A percentile compares a stretch with the other conserved stretches of the same genome.
phyloP scores from a whole-genome alignment of 1,140 invertebrate species.

The Bombus waltoni region DNA sequence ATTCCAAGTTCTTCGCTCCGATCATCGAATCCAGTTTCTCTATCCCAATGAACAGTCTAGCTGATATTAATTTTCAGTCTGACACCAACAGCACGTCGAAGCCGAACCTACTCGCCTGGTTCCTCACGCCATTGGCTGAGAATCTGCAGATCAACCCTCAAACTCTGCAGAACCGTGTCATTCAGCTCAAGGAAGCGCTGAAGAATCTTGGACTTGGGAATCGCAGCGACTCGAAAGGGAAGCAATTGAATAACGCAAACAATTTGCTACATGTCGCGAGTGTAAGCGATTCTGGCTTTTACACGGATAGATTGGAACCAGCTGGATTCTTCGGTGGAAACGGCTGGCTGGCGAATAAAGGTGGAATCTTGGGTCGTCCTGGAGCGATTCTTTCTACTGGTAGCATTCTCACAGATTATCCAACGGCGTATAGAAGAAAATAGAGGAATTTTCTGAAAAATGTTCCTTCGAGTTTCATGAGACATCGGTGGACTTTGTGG shows the following conservation, averaged over 20 bases:
- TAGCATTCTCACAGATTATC: slow-evolving; percentile 77
- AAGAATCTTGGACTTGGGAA: slow-evolving; percentile 48
- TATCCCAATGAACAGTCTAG: background rate
- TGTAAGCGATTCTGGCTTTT: slow-evolving; percentile 69
- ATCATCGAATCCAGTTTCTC: background rate
- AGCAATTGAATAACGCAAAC: slow-evolving; percentile 60
- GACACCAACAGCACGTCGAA: slow-evolving; percentile 23
- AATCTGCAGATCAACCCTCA: slow-evolving; percentile 71
- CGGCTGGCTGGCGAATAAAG: slow-evolving; percentile 78
- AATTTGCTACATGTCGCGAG: slow-evolving; percentile 66
- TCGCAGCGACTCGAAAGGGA: slow-evolving; percentile 46
- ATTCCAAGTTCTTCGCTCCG: background rate
- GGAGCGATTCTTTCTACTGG: slow-evolving; percentile 76
- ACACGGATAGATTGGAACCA: slow-evolving; percentile 69
- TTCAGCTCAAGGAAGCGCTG: slow-evolving; percentile 59
- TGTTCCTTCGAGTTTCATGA: background rate
- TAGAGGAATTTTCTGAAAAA: slow-evolving; percentile 1
- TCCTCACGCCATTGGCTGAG: slow-evolving; percentile 62
- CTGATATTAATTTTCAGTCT: background rate
- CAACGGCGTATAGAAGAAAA: slow-evolving; percentile 72
- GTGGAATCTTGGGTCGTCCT: slow-evolving; percentile 75
- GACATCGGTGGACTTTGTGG: background rate
- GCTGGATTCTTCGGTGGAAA: slow-evolving; percentile 76
- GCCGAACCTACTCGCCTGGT: slow-evolving; percentile 44
- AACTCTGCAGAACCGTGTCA: slow-evolving; percentile 65